Evolutionary conservation across 1,140 invertebrate genomes (phyloP), one percentile per base, ranked within the genome.

Genomic region (Aleiodes sp.): DNA sequence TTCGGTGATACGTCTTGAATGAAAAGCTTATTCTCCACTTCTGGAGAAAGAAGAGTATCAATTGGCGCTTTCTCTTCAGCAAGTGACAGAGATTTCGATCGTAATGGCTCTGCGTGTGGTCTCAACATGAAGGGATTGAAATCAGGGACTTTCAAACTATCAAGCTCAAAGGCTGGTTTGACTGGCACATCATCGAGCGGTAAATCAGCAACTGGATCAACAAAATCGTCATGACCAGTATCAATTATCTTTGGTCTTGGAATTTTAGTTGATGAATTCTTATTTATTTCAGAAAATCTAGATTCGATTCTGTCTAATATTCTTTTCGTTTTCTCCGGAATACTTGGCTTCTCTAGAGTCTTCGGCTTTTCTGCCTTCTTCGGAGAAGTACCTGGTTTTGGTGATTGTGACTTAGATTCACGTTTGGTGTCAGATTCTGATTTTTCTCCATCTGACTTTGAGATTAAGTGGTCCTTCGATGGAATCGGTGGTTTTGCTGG

Each of bases 1-100:
- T 84, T 86, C 0, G 84, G 83, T 0, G 85, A 86, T 33, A 86
- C 74, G 19, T 85, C 84, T 56, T 80, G 78, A 12, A 83, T 71
- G 21, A 86, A 85, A n/a, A 77, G 78, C 65, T 86, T 86, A 68
- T 81, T 85, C 64, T 86, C 85, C 0, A 80, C 65, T 74, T 86
- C 83, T 0, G 85, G 85, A 0, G 84, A 86, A 1, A 86, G 56
- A 2, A 86, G 72, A 4, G 85, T 85, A 66, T 86, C 85, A 62
- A 86, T 86, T 0, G 85, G 78, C 1, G 84, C 84, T 70, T 86
- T 86, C 67, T 86, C 84, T 72, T 86, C 85, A 0, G 84, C 85
- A n/a, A 86, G 68, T 0, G 85, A 86, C 24, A 86, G 65, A 1
- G 85, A 86, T 29, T 86, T 86, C 1, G 83, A 85, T 37, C 85